These are phyloP conservation scores for Cotesia chilonis DNA, from an alignment of 1,140 invertebrate genomes.

Conservation along the genomic window DNA sequence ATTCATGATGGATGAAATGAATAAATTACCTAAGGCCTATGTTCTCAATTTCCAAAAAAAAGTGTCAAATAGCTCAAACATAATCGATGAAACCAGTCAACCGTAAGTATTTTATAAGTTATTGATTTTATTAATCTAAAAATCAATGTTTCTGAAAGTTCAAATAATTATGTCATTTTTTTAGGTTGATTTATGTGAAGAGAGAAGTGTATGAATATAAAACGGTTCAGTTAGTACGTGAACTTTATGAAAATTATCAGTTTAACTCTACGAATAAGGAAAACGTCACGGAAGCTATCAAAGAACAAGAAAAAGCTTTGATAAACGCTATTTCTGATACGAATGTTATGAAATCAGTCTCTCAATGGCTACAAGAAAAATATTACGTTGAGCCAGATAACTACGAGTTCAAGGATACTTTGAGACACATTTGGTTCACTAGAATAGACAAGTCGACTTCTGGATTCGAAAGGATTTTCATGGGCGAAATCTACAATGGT, in stretches of 20 bases:
- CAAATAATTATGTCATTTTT: conserved; percentile 36
- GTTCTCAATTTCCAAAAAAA: conserved; percentile 59
- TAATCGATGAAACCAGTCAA: conserved; percentile 53
- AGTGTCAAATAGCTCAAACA: conserved; percentile 41
- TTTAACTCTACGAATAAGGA: conserved; percentile 76
- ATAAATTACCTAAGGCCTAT: conserved; percentile 44
- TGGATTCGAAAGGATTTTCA: conserved; percentile 88
- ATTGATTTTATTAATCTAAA: background rate
- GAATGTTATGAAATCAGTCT: conserved; percentile 68
- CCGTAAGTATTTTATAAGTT: conserved; percentile 50
- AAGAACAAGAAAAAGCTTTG: conserved; percentile 68
- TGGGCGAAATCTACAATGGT: conserved; percentile 78
- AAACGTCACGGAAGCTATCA: conserved; percentile 72
- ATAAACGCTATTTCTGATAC: conserved; percentile 70
- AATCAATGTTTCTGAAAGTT: background rate
- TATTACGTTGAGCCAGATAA: conserved; percentile 57
- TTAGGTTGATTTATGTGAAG: conserved; percentile 54
- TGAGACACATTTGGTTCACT: conserved; percentile 82
- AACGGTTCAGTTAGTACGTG: conserved; percentile 70
- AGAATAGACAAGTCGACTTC: conserved; percentile 82
- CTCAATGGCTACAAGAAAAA: conserved; percentile 67
- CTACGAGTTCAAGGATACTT: conserved; percentile 71
- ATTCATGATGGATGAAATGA: conserved; percentile 53
- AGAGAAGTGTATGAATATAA: conserved; percentile 48
- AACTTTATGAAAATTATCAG: conserved; percentile 78